phyloP scores from a whole-genome alignment of 2,888 invertebrate species.

The Eueremaeus valkanovi region DNA sequence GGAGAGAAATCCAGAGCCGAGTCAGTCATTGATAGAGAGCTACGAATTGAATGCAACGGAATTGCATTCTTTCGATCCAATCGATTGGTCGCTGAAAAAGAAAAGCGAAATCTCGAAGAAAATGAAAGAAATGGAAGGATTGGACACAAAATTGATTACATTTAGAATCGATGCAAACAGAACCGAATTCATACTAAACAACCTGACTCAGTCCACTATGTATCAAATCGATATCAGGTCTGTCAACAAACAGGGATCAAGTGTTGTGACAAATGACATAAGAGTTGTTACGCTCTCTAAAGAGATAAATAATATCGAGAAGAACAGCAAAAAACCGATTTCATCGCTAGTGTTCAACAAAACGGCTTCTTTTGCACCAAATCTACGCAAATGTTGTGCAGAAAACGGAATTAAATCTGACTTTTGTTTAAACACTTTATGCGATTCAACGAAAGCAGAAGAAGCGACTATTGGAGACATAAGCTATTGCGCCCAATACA shows the following conservation, averaged over 20 bases:
- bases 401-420: slow-evolving; percentile 68
- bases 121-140: background rate
- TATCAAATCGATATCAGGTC: slow-evolving; percentile 72
- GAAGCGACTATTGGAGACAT: slow-evolving; percentile 68
- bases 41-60: slow-evolving; percentile 64
- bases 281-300: slow-evolving; percentile 62
- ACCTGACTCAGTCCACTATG: slow-evolving; percentile 72
- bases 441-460: slow-evolving; percentile 61
- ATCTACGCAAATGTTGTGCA: slow-evolving; percentile 65
- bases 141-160: background rate
- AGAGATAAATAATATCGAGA: background rate
- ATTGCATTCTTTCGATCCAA: slow-evolving; percentile 45
- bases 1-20: slow-evolving; percentile 64
- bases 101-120: background rate
- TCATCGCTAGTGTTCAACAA: slow-evolving; percentile 57
- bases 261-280: slow-evolving; percentile 68
- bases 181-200: slow-evolving; percentile 56
- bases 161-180: slow-evolving; percentile 37
- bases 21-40: slow-evolving; percentile 57
- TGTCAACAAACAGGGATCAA: slow-evolving; percentile 68
- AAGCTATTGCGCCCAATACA: slow-evolving; percentile 85
- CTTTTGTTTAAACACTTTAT: slow-evolving; percentile 70
- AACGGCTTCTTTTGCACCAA: slow-evolving; percentile 31
- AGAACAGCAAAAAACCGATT: background rate
- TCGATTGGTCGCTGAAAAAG: background rate